Conservation (phyloP, 2,113 vertebrate species). For the Planiliza haematocheilus region DNA sequence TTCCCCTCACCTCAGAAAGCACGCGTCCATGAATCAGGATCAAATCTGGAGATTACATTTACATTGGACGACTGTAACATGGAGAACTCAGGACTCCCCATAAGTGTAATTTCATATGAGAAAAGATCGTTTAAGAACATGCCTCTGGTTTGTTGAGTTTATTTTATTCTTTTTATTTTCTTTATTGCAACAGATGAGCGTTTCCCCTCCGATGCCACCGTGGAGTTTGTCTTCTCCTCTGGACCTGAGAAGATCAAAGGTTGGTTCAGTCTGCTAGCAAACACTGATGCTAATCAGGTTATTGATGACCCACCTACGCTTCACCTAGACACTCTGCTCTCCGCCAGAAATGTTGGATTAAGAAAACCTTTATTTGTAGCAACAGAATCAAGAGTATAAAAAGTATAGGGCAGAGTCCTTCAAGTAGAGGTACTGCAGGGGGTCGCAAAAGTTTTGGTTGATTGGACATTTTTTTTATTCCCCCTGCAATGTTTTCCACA, state of each 20-base stretch:
- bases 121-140: neutral
- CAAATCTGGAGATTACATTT: neutral
- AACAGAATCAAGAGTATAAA: too few species aligned
- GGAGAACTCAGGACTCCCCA: neutral
- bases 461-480: too few species aligned
- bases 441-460: too few species aligned
- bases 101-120: neutral
- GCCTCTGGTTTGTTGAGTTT: neutral
- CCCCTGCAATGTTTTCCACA: too few species aligned
- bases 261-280: conserved; percentile 46
- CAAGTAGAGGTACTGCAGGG: too few species aligned
- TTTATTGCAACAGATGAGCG: conserved; percentile 83
- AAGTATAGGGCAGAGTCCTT: too few species aligned
- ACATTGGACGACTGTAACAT: neutral
- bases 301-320: too few species aligned
- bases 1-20: conserved; percentile 3
- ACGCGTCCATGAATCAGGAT: conserved; percentile 1
- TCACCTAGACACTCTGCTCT: too few species aligned
- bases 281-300: neutral
- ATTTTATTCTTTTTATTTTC: neutral
- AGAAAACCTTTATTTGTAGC: too few species aligned
- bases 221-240: conserved; percentile 93
- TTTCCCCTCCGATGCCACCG: conserved; percentile 90
- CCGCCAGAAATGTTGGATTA: too few species aligned
- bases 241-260: conserved; percentile 92